Base-by-base conservation (phyloP, 2,113 vertebrate species). In the Pagrus major region DNA sequence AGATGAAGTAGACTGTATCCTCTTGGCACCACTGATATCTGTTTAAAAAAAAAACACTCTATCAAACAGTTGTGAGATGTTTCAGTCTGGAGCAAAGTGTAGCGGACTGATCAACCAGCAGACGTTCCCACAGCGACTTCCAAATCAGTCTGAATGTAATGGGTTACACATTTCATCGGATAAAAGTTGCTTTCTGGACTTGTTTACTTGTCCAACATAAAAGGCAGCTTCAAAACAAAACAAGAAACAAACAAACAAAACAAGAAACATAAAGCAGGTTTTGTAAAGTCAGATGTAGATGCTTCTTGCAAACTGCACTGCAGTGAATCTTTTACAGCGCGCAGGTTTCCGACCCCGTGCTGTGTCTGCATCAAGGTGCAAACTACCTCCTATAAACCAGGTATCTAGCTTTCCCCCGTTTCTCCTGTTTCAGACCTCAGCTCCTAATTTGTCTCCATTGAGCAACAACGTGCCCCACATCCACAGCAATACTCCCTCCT, bases 401-500 rank as follows among this genome's bases (percentile, higher is more conserved):
- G 41, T 9, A 12, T 46, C 35, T 10, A 33, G 21, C 46, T 31
- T n/a, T 41, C 0, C 41, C 44, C 42, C 37, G 35, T 41, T 0
- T 31, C 5, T 44, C 4, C 0, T 6, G 16, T 55, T 71, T 70
- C 20, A 25, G 60, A 78, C 76, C 76, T 61, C 65, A 54, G 8
- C 64, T 52, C 58, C 61, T 67, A 23, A 63, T 67, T 64, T 27
- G 76, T 42, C 69, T 74, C 42, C 70, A 35, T 81, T 83, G 67
- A 25, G 80, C 76, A 84, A 84, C 72, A 44, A n/a, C 11, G 14
- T 58, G 64, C 68, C 55, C 68, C 39, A 29, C 52, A 47, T 60
- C 56, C 52, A 77, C 11, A 55, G 69, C 39, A 79, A 47, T 18
- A 51, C n/a, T 61, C 69, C 59, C 68, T 55, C 21, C 58, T 73